A percentile compares a stretch with the other conserved stretches of the same genome.
These are phyloP conservation scores for Erethizon dorsatum DNA, from an alignment of 2,797 vertebrate species.

Conservation along the genomic window DNA sequence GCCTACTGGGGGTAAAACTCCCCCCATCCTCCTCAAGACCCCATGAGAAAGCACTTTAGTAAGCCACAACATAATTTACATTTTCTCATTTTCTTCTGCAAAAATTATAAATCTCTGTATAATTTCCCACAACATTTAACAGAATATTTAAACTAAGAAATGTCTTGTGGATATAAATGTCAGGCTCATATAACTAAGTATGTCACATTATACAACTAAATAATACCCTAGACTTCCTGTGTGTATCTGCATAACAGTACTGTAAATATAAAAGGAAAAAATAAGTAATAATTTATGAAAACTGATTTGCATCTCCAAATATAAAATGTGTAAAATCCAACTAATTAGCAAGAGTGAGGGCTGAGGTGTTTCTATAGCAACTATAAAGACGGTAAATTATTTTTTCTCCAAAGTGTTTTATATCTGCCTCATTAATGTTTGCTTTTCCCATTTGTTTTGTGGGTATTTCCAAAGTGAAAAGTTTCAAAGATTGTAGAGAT, in stretches of 20 bases:
- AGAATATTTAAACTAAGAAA: conserved; percentile 88
- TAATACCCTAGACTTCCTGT: conserved; percentile 93
- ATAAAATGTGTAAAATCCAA: conserved; percentile 93
- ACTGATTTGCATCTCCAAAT: conserved; percentile 96
- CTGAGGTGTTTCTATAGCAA: conserved; percentile 93
- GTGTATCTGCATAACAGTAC: conserved; percentile 92
- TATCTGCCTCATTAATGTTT: conserved; percentile 90
- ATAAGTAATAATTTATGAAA: conserved; percentile 96
- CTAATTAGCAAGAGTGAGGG: conserved; percentile 92
- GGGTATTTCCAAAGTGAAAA: conserved; percentile 87
- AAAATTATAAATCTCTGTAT: conserved; percentile 88
- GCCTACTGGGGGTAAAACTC: conserved; percentile 50
- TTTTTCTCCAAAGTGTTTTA: conserved; percentile 91
- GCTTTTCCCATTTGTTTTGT: conserved; percentile 87
- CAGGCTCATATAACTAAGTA: conserved; percentile 87
- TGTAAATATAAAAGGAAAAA: conserved; percentile 93
- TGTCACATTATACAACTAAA: conserved; percentile 94
- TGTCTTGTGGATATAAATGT: conserved; percentile 94
- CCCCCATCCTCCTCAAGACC: conserved; percentile 67
- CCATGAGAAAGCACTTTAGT: conserved; percentile 87
- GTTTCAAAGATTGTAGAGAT: conserved; percentile 84
- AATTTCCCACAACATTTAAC: conserved; percentile 89
- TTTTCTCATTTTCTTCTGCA: conserved; percentile 87
- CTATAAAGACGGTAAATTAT: conserved; percentile 92
- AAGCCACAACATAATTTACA: conserved; percentile 83